These are phyloP conservation scores for Athene noctua DNA, from an alignment of 2,113 vertebrate genomes.

Conservation along the genomic window DNA sequence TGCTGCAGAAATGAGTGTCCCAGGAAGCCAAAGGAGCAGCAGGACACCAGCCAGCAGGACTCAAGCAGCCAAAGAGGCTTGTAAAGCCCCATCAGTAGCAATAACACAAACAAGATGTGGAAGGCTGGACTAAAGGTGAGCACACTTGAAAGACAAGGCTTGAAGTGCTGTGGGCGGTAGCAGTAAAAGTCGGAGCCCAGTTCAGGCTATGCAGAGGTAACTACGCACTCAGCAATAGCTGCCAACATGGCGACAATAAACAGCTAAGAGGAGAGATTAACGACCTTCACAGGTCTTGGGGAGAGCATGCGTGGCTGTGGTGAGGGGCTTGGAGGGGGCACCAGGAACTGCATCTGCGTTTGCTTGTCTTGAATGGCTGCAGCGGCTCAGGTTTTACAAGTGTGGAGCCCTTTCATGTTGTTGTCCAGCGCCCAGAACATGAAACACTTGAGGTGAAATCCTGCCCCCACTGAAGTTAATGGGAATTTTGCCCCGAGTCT, in stretches of 20 bases:
- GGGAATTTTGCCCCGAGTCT: slow-evolving; percentile 39
- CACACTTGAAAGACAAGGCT: not conserved
- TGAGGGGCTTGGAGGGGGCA: slow-evolving; percentile 1
- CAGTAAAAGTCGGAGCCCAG: not conserved
- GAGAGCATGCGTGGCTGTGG: not conserved
- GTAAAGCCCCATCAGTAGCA: not conserved
- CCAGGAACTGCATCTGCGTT: not conserved
- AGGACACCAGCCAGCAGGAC: not conserved
- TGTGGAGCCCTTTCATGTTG: slow-evolving; percentile 59
- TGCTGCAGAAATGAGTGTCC: not conserved
- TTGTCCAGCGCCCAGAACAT: slow-evolving; percentile 43
- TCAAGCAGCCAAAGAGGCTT: not conserved
- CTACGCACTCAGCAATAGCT: not conserved
- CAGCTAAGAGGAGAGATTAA: slow-evolving; percentile 41
- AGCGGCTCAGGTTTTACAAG: slow-evolving; percentile 46
- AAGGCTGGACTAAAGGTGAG: not conserved
- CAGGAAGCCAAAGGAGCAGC: not conserved
- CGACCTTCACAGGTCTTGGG: not conserved
- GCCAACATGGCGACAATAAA: slow-evolving; percentile 28
- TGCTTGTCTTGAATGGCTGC: not conserved
- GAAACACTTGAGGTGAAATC: slow-evolving; percentile 64
- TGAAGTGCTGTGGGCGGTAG: not conserved
- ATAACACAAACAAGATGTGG: not conserved
- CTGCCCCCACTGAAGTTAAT: slow-evolving; percentile 41
- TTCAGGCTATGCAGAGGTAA: not conserved